A percentile compares a stretch with the other conserved stretches of the same genome.
Conservation (phyloP, 2,888 invertebrate species). For the Drosophila rubida region DNA sequence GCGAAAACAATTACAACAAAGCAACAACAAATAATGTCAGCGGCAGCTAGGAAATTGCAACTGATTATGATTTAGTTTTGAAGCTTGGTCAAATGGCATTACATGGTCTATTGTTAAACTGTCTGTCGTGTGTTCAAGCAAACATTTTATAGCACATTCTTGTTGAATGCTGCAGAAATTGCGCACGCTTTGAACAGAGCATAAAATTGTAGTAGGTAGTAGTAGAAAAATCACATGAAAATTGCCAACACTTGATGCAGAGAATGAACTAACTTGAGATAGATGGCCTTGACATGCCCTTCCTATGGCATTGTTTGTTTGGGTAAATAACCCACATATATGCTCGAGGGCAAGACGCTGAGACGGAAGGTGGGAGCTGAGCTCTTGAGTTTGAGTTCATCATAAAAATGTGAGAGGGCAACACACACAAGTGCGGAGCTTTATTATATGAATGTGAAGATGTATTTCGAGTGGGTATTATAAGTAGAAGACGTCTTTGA, state of each 20-base stretch:
- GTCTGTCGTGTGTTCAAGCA: conserved; percentile 12
- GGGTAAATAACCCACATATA: conserved; percentile 54
- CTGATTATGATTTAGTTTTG: conserved; percentile 60
- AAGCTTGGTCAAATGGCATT: conserved; percentile 1
- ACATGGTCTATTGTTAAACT: conserved; percentile 6
- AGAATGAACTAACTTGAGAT: conserved; percentile 13
- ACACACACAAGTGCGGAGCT: conserved; percentile 20
- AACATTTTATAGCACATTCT: conserved; percentile 6
- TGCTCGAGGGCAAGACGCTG: background rate
- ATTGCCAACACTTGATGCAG: conserved; percentile 42
- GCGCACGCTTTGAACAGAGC: background rate
- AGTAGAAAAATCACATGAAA: conserved; percentile 43
- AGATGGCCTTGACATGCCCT: conserved; percentile 57
- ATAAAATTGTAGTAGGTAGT: background rate
- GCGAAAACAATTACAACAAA: conserved; percentile 1
- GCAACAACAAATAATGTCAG: conserved; percentile 31
- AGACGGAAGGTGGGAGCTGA: background rate
- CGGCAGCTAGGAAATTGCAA: conserved; percentile 50
- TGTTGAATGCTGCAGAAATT: conserved; percentile 6
- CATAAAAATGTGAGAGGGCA: conserved; percentile 33
- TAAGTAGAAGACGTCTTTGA: conserved; percentile 59
- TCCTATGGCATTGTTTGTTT: conserved; percentile 38
- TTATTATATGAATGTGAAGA: conserved; percentile 48
- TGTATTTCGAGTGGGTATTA: conserved; percentile 53
- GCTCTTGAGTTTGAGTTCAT: conserved; percentile 34